Percentiles rank a stretch among this genome's conserved stretches.
Evolutionary conservation across 2,113 vertebrate species (phyloP).

Genomic region (human): DNA sequence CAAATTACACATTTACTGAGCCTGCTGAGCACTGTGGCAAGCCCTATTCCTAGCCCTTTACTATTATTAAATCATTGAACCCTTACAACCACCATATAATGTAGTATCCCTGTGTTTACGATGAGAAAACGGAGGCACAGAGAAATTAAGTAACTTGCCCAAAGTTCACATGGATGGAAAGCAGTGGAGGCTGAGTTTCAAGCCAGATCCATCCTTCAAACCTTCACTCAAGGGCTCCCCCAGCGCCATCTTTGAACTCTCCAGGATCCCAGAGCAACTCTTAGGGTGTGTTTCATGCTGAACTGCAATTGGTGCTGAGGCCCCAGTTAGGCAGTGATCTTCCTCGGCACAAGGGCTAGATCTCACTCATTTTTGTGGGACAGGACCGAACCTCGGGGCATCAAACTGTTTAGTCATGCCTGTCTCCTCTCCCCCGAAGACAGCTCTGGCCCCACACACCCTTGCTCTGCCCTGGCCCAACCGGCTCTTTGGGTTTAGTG

Average conservation of each 20-base stretch:
- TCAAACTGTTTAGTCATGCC: not conserved
- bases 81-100: not conserved
- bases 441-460: not conserved
- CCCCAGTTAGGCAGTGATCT: not conserved
- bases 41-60: not conserved
- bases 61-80: not conserved
- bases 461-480: not conserved
- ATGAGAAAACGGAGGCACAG: not conserved
- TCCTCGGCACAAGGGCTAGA: not conserved
- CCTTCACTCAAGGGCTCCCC: not conserved
- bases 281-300: accelerated
- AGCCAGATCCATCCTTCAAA: not conserved
- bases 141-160: not conserved
- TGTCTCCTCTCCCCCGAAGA: not conserved
- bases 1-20: not conserved
- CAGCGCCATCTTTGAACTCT: not conserved
- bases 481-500: not conserved
- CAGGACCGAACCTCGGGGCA: not conserved
- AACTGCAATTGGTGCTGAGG: not conserved
- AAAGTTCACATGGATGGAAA: not conserved
- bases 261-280: not conserved
- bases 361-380: not conserved
- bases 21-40: not conserved
- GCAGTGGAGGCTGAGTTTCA: not conserved
- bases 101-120: not conserved